These are phyloP conservation scores for Hofmannophila pseudospretella DNA, from an alignment of 2,888 invertebrate species.

Conservation along the genomic window DNA sequence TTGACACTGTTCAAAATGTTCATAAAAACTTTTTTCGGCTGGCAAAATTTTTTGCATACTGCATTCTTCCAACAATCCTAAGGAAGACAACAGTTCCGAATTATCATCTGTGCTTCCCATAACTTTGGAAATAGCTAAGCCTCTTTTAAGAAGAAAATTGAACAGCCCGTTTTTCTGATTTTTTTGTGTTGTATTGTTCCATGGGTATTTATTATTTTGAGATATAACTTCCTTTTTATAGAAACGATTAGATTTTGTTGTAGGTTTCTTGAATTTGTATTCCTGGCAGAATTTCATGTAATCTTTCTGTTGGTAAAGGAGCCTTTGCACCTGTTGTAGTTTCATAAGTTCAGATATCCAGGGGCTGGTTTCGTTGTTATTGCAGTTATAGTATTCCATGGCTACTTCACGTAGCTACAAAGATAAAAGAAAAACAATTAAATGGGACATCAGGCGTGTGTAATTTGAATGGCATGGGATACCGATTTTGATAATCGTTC, in stretches of 20 bases:
- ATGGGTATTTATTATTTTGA: constrained; percentile 62
- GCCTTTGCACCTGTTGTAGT: constrained; percentile 58
- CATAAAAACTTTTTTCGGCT: constrained; percentile 54
- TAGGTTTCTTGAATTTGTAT: constrained; percentile 45
- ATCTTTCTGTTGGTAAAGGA: constrained; percentile 60
- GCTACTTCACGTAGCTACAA: constrained; percentile 84
- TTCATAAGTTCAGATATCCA: constrained; percentile 65
- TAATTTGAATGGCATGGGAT: too few species aligned
- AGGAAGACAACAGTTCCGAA: constrained; percentile 37
- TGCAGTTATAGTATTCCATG: constrained; percentile 84
- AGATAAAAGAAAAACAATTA: not conserved
- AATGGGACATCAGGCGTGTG: too few species aligned
- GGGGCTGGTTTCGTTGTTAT: constrained; percentile 65
- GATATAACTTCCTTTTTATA: constrained; percentile 49
- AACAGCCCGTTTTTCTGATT: constrained; percentile 43
- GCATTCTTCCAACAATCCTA: constrained; percentile 52
- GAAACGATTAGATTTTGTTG: constrained; percentile 28
- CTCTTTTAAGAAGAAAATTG: constrained; percentile 53
- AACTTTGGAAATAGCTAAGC: constrained; percentile 42
- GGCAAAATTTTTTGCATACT: constrained; percentile 41
- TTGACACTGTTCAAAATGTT: constrained; percentile 53
- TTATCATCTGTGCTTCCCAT: constrained; percentile 39
- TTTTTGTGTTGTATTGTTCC: constrained; percentile 56
- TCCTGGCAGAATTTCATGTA: constrained; percentile 53
- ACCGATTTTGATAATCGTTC: too few species aligned